Base-by-base conservation (phyloP, 1,140 invertebrate genomes). In the Trichogramma pretiosum region DNA sequence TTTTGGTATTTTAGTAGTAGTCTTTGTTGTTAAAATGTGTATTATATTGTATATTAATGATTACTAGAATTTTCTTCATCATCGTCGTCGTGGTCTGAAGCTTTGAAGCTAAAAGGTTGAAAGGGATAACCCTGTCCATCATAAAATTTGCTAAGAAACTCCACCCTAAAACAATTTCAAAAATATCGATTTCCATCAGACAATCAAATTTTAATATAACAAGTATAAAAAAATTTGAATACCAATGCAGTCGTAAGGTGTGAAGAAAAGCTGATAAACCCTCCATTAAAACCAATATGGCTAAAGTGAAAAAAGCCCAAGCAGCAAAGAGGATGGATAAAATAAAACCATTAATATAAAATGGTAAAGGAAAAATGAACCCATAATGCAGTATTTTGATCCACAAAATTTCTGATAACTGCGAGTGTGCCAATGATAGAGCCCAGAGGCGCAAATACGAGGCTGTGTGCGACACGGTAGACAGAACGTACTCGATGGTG, bases 81-180 rank as follows among this genome's bases (percentile, higher is more conserved):
- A n/a, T n/a, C n/a, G n/a, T n/a, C n/a, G n/a, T n/a, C n/a, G n/a
- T n/a, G n/a, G n/a, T n/a, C n/a, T n/a, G n/a, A n/a, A n/a, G 77
- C 79, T 61, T 90, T 89, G 74, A 98, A 97, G 54, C 84, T 89
- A 76, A 98, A 96, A 37, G 94, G 93, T 57, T 86, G 78, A 77
- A 98, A 98, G 22, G 81, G 67, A 59, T 95, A 84, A 5, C 94
- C 94, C 22, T 80, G 67, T 43, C 93, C 95, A 2, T 77, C 64
- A 68, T 96, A 98, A 72, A 98, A 98, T 70, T 98, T 98, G 72
- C 89, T 96, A 83, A 95, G 92, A 62, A 97, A 97, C 66, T 97
- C 93, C 33, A 97, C 92, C 90, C 90, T 93, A 69, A 74, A 61
- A 60, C 70, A 71, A n/a, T n/a, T n/a, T n/a, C n/a, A n/a, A n/a